Conservation (phyloP, 2,888 invertebrate species). For the Tethea ocularis region DNA sequence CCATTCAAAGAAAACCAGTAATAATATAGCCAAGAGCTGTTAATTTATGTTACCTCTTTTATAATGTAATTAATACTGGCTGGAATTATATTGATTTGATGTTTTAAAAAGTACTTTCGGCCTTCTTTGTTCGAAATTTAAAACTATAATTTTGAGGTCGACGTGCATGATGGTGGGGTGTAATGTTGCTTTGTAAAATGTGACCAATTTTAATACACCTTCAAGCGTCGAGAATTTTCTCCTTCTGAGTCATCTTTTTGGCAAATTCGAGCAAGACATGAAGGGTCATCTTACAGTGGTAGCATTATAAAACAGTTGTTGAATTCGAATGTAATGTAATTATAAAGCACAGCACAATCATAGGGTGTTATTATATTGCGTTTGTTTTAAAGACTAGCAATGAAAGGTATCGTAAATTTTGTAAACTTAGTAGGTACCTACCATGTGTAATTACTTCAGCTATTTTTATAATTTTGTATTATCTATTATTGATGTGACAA, state of each 20-base stretch:
- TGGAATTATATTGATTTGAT: conserved; percentile 25
- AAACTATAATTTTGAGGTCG: conserved; percentile 68
- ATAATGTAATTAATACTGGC: conserved; percentile 57
- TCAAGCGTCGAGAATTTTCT: conserved; percentile 30
- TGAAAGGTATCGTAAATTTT: conserved; percentile 49
- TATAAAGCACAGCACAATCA: conserved; percentile 49
- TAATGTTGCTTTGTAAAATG: conserved; percentile 56
- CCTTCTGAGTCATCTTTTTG: conserved; percentile 40
- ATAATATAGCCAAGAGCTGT: conserved; percentile 62
- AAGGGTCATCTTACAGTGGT: conserved; percentile 44
- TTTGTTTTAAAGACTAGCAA: conserved; percentile 64
- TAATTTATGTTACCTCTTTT: conserved; percentile 59
- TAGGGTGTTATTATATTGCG: conserved; percentile 58
- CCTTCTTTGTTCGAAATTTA: conserved; percentile 59
- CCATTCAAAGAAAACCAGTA: conserved; percentile 54
- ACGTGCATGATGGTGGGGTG: conserved; percentile 55
- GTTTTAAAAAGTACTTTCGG: conserved; percentile 44
- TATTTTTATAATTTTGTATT: too few relatives aligned
- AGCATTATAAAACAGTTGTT: conserved; percentile 64
- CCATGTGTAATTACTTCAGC: conserved; percentile 41
- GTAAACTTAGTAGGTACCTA: conserved; percentile 52
- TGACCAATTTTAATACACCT: conserved; percentile 57
- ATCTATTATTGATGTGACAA: too few relatives aligned
- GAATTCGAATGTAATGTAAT: conserved; percentile 67
- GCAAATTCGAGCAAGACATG: conserved; percentile 28